phyloP scores from a whole-genome alignment of 1,140 invertebrate genomes.

The Monochamus saltuarius region DNA sequence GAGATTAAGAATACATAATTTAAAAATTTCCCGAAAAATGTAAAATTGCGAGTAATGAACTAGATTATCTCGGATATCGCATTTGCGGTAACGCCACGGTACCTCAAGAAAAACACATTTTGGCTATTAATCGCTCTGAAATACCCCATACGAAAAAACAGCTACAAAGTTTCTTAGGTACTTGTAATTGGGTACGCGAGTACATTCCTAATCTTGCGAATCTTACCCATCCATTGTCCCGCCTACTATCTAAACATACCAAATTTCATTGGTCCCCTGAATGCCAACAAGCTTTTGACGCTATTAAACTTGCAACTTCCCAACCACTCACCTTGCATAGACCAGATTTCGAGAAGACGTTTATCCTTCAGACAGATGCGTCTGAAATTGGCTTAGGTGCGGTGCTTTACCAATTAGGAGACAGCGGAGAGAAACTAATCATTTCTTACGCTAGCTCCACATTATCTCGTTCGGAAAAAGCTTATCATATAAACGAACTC shows the following conservation, averaged over 20 bases:
- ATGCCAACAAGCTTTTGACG: slow-evolving; percentile 29
- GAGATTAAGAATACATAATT: slow-evolving; percentile 6
- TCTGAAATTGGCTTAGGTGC: slow-evolving; percentile 17
- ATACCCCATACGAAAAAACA: slow-evolving; percentile 23
- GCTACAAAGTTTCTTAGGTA: slow-evolving; percentile 37
- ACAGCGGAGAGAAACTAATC: neutral
- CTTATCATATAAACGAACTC: slow-evolving; percentile 41
- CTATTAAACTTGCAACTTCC: slow-evolving; percentile 38
- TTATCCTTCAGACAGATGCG: slow-evolving; percentile 25
- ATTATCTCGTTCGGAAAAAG: slow-evolving; percentile 10
- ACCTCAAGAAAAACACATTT: slow-evolving; percentile 33
- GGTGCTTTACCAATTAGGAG: slow-evolving; percentile 22
- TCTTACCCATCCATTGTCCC: too few relatives aligned
- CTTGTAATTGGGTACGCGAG: slow-evolving; percentile 36
- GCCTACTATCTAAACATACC: too few relatives aligned
- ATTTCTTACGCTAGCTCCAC: slow-evolving; percentile 26
- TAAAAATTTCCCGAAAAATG: slow-evolving; percentile 25
- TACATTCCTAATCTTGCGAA: slow-evolving; percentile 30
- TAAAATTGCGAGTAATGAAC: slow-evolving; percentile 8
- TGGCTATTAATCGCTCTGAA: slow-evolving; percentile 30
- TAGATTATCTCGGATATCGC: slow-evolving; percentile 40
- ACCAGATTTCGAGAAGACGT: slow-evolving; percentile 15
- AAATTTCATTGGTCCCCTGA: slow-evolving; percentile 36
- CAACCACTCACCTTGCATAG: slow-evolving; percentile 24
- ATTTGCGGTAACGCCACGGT: slow-evolving; percentile 26